Evolutionary conservation across 2,888 invertebrate genomes (phyloP).

Genomic region (Drosophila imparisetae): DNA sequence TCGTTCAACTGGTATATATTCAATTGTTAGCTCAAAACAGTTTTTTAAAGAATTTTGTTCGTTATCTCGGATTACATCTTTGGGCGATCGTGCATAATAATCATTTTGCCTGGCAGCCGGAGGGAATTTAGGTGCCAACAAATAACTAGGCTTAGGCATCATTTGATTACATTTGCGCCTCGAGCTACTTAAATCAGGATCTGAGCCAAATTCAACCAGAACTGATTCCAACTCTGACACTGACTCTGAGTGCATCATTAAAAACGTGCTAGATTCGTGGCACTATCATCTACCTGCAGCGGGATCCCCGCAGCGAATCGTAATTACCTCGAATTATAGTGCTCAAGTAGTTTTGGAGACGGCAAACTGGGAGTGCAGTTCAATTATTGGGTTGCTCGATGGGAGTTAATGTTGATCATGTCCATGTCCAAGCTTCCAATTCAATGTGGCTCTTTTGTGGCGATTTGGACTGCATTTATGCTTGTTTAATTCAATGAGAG

Average conservation of each 20-base stretch:
- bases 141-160: conserved; percentile 63
- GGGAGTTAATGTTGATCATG: conserved; percentile 16
- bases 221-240: conserved; percentile 43
- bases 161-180: conserved; percentile 55
- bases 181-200: conserved; percentile 24
- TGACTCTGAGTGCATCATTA: conserved; percentile 71
- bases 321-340: conserved; percentile 75
- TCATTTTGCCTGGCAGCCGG: conserved; percentile 61
- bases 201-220: conserved; percentile 28
- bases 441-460: conserved; percentile 19
- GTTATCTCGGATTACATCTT: conserved; percentile 35
- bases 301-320: conserved; percentile 9
- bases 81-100: conserved; percentile 46
- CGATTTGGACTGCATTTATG: conserved; percentile 11
- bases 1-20: conserved; percentile 9
- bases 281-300: conserved; percentile 12
- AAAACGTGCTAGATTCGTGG: conserved; percentile 72
- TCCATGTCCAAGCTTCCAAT: conserved; percentile 31
- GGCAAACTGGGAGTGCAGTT: conserved; percentile 37
- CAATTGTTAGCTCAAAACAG: conserved; percentile 8
- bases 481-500: conserved; percentile 12
- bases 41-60: conserved; percentile 37
- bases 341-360: conserved; percentile 48
- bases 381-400: conserved; percentile 62
- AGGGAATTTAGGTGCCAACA: conserved; percentile 76